Evolutionary conservation across 2,113 vertebrate genomes (phyloP).

Genomic region (Laterallus jamaicensis): DNA sequence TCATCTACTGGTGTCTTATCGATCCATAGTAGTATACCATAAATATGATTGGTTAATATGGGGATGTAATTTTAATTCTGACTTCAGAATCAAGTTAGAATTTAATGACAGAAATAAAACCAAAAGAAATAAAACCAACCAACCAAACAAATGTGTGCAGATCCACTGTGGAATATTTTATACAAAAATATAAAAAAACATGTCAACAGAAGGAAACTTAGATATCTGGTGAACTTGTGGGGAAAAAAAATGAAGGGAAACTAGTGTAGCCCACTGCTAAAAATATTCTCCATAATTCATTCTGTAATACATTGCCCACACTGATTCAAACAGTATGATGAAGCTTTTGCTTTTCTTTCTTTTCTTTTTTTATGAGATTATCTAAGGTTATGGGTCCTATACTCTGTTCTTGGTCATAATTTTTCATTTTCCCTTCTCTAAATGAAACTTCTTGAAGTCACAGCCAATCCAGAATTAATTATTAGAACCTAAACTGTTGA

Average conservation of each 20-base stretch:
- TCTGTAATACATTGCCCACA: background rate
- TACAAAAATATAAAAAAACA: background rate
- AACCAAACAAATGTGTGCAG: background rate
- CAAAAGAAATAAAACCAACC: no score
- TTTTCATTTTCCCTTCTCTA: conserved; percentile 5
- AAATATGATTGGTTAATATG: background rate
- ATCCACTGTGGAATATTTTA: background rate
- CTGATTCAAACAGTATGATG: background rate
- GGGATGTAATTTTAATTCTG: background rate
- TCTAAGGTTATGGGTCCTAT: background rate
- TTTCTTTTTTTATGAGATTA: background rate
- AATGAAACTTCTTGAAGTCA: background rate
- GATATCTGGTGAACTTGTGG: background rate
- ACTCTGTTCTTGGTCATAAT: background rate
- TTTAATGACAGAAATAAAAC: no score
- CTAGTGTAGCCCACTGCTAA: background rate
- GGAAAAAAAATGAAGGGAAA: background rate
- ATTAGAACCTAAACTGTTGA: background rate
- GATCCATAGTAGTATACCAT: background rate
- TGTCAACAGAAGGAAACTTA: background rate
- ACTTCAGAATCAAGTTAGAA: no score
- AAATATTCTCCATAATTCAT: background rate
- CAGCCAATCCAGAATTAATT: background rate
- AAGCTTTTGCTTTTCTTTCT: background rate
- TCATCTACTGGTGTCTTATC: background rate